A percentile compares a stretch with the other conserved stretches of the same genome.
These are phyloP conservation scores for Amblyraja radiata DNA, from an alignment of 2,797 vertebrate species.

Conservation along the genomic window DNA sequence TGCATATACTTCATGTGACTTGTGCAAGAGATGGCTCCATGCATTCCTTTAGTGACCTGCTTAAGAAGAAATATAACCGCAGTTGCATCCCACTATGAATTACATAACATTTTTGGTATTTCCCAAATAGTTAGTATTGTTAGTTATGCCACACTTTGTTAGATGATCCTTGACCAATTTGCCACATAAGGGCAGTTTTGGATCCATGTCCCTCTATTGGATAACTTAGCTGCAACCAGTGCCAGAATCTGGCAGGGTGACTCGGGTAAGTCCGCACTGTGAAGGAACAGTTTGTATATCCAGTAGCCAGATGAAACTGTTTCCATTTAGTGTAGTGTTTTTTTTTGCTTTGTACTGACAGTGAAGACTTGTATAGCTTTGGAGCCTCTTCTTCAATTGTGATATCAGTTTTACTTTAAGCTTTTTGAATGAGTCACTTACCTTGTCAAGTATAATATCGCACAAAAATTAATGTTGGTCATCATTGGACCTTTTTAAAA, in stretches of 20 bases:
- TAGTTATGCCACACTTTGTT: neutral
- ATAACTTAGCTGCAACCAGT: neutral
- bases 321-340: neutral
- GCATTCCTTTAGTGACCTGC: no score
- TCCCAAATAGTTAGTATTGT: neutral
- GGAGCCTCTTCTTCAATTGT: neutral
- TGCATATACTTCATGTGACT: no score
- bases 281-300: neutral
- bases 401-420: neutral
- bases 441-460: neutral
- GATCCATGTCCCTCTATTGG: neutral
- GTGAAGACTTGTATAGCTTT: neutral
- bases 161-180: neutral
- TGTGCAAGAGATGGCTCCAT: no score
- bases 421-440: neutral
- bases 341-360: neutral
- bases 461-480: neutral
- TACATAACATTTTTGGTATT: neutral
- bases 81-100: no score
- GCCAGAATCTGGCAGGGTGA: neutral
- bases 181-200: neutral
- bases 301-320: neutral
- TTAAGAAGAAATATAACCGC: no score
- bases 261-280: no score
- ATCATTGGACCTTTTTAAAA: neutral